Conservation (phyloP, 2,113 vertebrate species). For the Oryzias melastigma region DNA sequence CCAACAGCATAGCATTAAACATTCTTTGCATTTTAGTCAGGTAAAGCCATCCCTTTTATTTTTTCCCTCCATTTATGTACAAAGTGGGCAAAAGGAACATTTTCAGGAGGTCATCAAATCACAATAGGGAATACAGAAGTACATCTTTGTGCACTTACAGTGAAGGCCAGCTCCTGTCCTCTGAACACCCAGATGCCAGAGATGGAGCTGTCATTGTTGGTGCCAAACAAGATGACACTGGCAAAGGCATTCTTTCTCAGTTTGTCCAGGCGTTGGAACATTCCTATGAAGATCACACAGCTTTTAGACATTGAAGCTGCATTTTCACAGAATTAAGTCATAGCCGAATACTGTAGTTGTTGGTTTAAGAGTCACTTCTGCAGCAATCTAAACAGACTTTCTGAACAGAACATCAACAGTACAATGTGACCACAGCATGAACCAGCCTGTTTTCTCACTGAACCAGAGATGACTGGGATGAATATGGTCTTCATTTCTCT, state of each 20-base stretch:
- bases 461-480: conserved; percentile 69
- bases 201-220: conserved; percentile 85
- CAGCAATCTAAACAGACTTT: neutral
- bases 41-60: too few species aligned
- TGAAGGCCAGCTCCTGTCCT: conserved; percentile 88
- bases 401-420: neutral
- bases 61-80: too few species aligned
- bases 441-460: conserved; percentile 50
- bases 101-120: neutral
- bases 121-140: neutral
- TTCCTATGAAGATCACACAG: conserved; percentile 71
- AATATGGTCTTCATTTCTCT: conserved; percentile 57
- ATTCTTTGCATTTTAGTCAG: too few species aligned
- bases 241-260: conserved; percentile 89
- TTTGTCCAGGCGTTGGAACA: conserved; percentile 93
- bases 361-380: neutral
- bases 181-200: conserved; percentile 92
- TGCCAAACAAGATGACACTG: conserved; percentile 87
- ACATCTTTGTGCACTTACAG: conserved; percentile 73
- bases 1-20: too few species aligned
- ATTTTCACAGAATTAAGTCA: neutral
- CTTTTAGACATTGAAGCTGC: neutral
- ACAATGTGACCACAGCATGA: conserved; percentile 51
- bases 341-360: too few species aligned
- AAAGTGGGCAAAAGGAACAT: too few species aligned